phyloP scores from a whole-genome alignment of 2,797 vertebrate genomes.

The Sebastolobus altivelis region DNA sequence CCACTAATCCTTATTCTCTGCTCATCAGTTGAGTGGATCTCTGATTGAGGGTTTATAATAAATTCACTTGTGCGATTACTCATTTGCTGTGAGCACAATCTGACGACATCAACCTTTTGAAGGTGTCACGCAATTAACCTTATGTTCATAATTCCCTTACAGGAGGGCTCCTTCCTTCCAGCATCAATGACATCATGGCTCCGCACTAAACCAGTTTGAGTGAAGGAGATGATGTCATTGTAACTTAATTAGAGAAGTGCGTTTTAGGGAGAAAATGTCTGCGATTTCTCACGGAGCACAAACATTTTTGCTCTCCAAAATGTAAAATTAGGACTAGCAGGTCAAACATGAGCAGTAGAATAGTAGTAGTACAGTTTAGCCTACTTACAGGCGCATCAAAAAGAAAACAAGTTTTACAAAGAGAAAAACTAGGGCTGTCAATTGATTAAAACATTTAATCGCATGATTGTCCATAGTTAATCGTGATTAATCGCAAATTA shows the following conservation, averaged over 20 bases:
- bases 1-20: conserved; percentile 35
- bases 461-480: no score
- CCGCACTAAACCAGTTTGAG: not conserved
- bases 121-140: conserved; percentile 46
- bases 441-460: no score
- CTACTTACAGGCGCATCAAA: not conserved
- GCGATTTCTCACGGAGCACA: not conserved
- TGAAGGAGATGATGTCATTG: conserved; percentile 47
- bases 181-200: conserved; percentile 47
- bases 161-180: conserved; percentile 16
- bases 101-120: conserved; percentile 27
- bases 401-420: not conserved
- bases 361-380: not conserved
- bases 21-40: conserved; percentile 45
- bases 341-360: not conserved
- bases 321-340: not conserved
- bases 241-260: conserved; percentile 21
- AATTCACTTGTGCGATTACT: conserved; percentile 17
- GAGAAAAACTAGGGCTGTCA: not conserved
- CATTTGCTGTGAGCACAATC: conserved; percentile 26
- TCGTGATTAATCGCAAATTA: no score
- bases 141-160: conserved; percentile 39
- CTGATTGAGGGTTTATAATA: conserved; percentile 33
- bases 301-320: not conserved
- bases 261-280: conserved; percentile 11